Evolutionary conservation across 2,888 invertebrate genomes (phyloP).

Genomic region (Ctenicera cuprea): DNA sequence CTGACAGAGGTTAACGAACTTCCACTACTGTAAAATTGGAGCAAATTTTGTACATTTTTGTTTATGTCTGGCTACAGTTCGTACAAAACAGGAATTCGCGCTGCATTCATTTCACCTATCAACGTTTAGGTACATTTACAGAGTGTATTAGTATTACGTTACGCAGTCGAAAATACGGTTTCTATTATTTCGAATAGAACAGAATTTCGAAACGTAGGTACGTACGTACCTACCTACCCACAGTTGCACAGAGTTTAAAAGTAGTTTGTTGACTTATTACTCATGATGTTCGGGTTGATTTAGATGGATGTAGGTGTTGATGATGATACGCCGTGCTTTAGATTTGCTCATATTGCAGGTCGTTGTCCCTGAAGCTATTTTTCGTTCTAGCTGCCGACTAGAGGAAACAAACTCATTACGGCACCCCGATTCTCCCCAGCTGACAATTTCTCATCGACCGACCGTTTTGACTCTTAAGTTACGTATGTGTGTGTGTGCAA

Average conservation of each 20-base stretch:
- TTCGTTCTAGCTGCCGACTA: constrained; percentile 25
- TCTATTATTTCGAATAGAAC: too few species aligned
- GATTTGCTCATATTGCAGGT: constrained; percentile 46
- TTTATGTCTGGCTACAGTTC: constrained; percentile 29
- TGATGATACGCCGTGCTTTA: constrained; percentile 46
- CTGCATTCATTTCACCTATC: constrained; percentile 17
- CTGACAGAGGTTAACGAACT: constrained; percentile 42
- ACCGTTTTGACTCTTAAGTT: neutral
- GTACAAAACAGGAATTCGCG: constrained; percentile 29
- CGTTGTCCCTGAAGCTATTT: constrained; percentile 48
- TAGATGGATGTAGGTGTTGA: constrained; percentile 48
- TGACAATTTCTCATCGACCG: neutral
- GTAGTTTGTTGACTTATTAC: constrained; percentile 46
- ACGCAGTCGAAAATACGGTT: neutral
- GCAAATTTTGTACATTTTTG: constrained; percentile 45
- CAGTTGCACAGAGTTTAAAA: constrained; percentile 16
- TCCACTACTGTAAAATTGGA: constrained; percentile 46
- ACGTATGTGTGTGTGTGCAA: too few species aligned
- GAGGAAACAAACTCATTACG: constrained; percentile 36
- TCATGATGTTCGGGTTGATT: constrained; percentile 41
- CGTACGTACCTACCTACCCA: too few species aligned
- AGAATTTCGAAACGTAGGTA: constrained; percentile 33
- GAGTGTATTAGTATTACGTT: neutral
- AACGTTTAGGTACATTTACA: neutral
- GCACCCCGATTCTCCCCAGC: constrained; percentile 1